phyloP scores from a whole-genome alignment of 2,113 vertebrate genomes.

The Erythrocercus mccallii region DNA sequence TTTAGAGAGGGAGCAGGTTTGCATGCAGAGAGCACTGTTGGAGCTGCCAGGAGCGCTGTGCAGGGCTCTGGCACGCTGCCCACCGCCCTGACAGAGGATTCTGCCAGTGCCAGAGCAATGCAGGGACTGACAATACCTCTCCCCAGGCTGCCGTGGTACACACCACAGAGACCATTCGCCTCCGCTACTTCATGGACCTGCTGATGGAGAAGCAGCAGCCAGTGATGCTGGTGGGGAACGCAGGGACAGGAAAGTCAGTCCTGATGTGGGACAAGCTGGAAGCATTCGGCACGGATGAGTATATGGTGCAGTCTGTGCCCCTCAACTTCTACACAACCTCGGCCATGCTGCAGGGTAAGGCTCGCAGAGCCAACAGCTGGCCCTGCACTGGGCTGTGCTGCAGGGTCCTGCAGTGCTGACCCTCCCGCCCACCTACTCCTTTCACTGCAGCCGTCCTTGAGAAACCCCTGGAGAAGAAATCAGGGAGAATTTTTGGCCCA shows the following conservation, averaged over 20 bases:
- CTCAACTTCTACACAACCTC: conserved; percentile 84
- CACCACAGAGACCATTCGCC: conserved; percentile 71
- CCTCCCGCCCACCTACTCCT: background rate
- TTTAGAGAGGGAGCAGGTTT: background rate
- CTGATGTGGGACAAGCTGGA: conserved; percentile 75
- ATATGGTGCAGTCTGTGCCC: conserved; percentile 71
- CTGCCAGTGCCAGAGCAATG: background rate
- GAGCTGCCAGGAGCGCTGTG: background rate
- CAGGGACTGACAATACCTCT: background rate
- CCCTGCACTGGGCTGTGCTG: fast-evolving
- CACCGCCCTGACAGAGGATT: fast-evolving
- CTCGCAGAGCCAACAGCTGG: fast-evolving
- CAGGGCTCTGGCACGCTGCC: background rate
- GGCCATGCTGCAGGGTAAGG: conserved; percentile 77
- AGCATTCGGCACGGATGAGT: conserved; percentile 52
- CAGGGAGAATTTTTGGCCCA: conserved; percentile 66
- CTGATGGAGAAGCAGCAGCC: conserved; percentile 73
- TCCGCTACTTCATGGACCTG: conserved; percentile 78
- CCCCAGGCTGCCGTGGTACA: conserved; percentile 77
- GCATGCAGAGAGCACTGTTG: fast-evolving
- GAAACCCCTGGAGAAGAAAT: conserved; percentile 79
- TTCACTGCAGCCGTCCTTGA: conserved; percentile 56
- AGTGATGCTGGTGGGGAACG: conserved; percentile 78
- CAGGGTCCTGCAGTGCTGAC: fast-evolving
- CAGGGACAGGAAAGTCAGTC: conserved; percentile 76